Conservation (phyloP, 2,888 invertebrate species). For the Sialis fuliginosa region DNA sequence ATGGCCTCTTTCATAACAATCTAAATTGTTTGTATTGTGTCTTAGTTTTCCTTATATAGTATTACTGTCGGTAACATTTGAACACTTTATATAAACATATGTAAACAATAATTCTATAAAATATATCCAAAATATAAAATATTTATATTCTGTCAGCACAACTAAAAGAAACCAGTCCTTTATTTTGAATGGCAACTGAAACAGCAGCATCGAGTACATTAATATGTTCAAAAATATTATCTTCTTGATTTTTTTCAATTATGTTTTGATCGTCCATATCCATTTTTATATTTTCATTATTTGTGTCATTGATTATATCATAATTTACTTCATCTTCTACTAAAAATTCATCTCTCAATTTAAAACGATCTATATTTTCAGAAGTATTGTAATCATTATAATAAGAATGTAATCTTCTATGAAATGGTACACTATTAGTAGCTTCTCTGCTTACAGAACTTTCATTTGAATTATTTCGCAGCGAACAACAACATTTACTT, state of each 20-base stretch:
- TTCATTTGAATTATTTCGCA: background rate
- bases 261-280: constrained; percentile 14
- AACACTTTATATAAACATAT: too few species aligned
- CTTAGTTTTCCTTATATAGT: too few species aligned
- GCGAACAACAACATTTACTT: constrained; percentile 16
- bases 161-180: constrained; percentile 30
- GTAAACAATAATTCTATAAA: too few species aligned
- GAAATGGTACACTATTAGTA: constrained; percentile 4
- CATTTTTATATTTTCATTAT: background rate
- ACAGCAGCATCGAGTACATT: constrained; percentile 56
- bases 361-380: background rate
- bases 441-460: background rate
- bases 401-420: background rate
- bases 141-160: background rate
- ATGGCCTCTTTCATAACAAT: too few species aligned
- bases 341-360: too few species aligned
- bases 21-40: too few species aligned
- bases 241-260: constrained; percentile 10
- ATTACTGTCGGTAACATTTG: too few species aligned
- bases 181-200: constrained; percentile 54
- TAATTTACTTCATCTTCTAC: background rate
- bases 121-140: background rate
- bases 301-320: background rate
- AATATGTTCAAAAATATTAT: constrained; percentile 20
- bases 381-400: too few species aligned